Percentiles rank a stretch among this genome's conserved stretches.
phyloP scores from a whole-genome alignment of 2,797 vertebrate genomes.

The Protonibea diacanthus region DNA sequence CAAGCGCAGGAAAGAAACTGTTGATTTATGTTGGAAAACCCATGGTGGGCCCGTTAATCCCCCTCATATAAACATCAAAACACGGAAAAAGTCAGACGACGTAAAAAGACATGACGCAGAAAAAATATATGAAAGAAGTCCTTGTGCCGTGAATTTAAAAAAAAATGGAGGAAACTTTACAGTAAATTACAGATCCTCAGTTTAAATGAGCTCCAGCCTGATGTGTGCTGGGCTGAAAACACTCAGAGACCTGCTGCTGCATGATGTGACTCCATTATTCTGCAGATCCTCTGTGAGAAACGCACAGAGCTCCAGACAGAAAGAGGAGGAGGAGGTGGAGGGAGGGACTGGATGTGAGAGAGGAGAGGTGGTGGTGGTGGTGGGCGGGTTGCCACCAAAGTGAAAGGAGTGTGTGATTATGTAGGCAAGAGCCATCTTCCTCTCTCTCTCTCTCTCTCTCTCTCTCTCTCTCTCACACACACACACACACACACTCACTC shows the following conservation, averaged over 20 bases:
- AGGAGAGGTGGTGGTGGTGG: slow-evolving; percentile 40
- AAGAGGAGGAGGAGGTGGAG: slow-evolving; percentile 43
- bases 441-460: slow-evolving; percentile 8
- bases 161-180: slow-evolving; percentile 26
- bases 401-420: slow-evolving; percentile 77
- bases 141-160: slow-evolving; percentile 56
- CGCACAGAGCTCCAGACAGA: slow-evolving; percentile 51
- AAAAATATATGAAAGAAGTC: slow-evolving; percentile 68
- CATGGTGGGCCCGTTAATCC: slow-evolving; percentile 62
- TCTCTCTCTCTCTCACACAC: slow-evolving; percentile 25
- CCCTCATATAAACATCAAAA: slow-evolving; percentile 72
- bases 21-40: slow-evolving; percentile 72
- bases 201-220: slow-evolving; percentile 42
- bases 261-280: slow-evolving; percentile 57
- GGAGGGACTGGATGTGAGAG: slow-evolving; percentile 59
- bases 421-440: slow-evolving; percentile 70
- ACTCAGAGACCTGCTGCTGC: slow-evolving; percentile 63
- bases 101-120: slow-evolving; percentile 64
- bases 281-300: slow-evolving; percentile 56
- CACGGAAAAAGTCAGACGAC: slow-evolving; percentile 62
- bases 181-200: slow-evolving; percentile 45
- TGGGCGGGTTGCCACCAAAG: slow-evolving; percentile 70
- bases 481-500: not conserved
- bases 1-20: slow-evolving; percentile 30
- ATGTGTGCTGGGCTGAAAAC: slow-evolving; percentile 17